phyloP scores from a whole-genome alignment of 2,888 invertebrate species.

The Gerris lacustris region DNA sequence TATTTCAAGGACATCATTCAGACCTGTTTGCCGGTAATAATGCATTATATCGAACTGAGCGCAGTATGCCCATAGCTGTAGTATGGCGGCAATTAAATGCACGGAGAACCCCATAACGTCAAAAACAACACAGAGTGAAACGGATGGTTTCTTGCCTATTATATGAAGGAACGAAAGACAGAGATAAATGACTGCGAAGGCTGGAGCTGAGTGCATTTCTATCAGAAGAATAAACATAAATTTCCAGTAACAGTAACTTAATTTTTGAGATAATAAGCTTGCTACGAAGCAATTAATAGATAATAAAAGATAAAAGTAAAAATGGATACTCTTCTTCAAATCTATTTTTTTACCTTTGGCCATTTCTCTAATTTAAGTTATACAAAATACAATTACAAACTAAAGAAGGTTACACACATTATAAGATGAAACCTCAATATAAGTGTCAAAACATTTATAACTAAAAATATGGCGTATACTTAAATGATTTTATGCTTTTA shows the following conservation, averaged over 20 bases:
- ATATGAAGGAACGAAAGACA: background rate
- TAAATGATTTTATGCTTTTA: no score
- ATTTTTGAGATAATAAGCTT: no score
- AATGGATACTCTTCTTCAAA: no score
- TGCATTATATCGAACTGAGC: background rate
- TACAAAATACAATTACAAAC: no score
- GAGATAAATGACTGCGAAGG: background rate
- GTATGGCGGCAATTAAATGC: background rate
- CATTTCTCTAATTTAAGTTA: no score
- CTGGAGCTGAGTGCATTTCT: background rate
- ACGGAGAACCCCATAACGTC: background rate
- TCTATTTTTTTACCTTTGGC: no score
- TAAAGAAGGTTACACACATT: no score
- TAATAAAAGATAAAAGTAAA: no score
- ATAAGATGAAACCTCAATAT: no score
- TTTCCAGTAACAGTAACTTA: background rate
- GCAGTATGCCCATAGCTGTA: background rate
- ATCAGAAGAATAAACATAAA: background rate
- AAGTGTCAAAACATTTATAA: no score
- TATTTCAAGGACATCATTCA: background rate
- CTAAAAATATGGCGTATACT: no score
- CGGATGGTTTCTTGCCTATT: background rate
- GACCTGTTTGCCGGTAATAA: background rate
- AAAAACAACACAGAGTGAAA: background rate
- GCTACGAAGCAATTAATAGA: no score